Evolutionary conservation across 2,113 vertebrate species (phyloP).

Genomic region (Myrmecophaga tridactyla): DNA sequence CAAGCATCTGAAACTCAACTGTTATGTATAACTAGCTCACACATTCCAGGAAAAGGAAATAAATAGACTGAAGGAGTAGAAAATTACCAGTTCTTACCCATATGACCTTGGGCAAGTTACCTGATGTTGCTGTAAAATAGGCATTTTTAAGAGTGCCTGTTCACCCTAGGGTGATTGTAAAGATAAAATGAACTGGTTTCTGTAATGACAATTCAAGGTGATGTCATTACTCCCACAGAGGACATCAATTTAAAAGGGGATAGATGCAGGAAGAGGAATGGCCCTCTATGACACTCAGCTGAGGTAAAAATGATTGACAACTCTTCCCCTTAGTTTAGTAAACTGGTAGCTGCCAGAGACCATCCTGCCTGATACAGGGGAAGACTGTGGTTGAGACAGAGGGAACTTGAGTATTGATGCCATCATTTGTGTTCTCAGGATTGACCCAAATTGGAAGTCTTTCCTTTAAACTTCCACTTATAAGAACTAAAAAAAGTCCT

Average conservation of each 20-base stretch:
- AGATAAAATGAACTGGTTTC: not conserved
- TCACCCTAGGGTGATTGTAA: not conserved
- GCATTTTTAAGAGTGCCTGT: not conserved
- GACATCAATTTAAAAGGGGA: not conserved
- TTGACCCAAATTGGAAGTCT: not conserved
- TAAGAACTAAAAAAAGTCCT: not conserved
- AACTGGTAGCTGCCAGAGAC: too few species aligned
- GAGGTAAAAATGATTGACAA: not conserved
- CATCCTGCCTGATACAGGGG: not conserved
- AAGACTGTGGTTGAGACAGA: not conserved
- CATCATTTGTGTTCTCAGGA: not conserved
- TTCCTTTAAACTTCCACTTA: not conserved
- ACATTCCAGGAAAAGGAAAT: not conserved
- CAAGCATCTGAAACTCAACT: not conserved
- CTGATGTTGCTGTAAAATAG: not conserved
- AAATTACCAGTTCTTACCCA: not conserved
- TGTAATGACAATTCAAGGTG: not conserved
- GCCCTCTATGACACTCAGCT: not conserved
- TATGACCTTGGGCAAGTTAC: not conserved
- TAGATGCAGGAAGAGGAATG: not conserved
- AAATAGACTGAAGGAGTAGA: not conserved
- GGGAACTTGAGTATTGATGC: not conserved
- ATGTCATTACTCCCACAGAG: not conserved
- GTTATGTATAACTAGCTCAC: not conserved
- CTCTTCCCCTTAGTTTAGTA: not conserved